A percentile compares a stretch with the other conserved stretches of the same genome.
Conservation (phyloP, 1,140 invertebrate species). For the Hycleus phaleratus region DNA sequence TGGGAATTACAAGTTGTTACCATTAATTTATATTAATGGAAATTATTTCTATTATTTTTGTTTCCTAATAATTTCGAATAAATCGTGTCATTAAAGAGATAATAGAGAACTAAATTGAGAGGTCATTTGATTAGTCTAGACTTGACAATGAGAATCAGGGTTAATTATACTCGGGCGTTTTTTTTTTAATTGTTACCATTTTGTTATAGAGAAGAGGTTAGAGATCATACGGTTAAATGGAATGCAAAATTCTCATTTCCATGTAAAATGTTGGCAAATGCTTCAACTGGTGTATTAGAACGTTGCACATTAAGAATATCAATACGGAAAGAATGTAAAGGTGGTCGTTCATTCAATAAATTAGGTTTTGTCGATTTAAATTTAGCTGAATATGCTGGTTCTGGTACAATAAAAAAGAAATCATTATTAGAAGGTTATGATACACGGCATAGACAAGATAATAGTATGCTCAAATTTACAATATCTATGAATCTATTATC, state of each 20-base stretch:
- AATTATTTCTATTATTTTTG: too few relatives aligned
- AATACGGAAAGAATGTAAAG: conserved; percentile 83
- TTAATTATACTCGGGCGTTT: too few relatives aligned
- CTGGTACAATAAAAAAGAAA: conserved; percentile 73
- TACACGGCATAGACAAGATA: conserved; percentile 82
- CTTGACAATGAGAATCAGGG: neutral
- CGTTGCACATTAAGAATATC: conserved; percentile 86
- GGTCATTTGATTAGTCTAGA: neutral
- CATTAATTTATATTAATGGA: too few relatives aligned
- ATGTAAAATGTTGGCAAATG: conserved; percentile 95
- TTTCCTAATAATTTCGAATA: too few relatives aligned
- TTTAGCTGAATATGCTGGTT: conserved; percentile 91
- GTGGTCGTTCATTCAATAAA: conserved; percentile 52
- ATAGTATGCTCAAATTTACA: conserved; percentile 86
- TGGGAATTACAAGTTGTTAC: too few relatives aligned
- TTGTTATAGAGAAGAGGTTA: conserved; percentile 78
- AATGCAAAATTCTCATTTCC: conserved; percentile 82
- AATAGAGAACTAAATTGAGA: neutral
- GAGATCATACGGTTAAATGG: conserved; percentile 90
- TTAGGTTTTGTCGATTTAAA: conserved; percentile 95
- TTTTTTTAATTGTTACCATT: conserved; percentile 17
- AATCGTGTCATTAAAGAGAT: too few relatives aligned
- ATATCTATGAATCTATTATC: conserved; percentile 90
- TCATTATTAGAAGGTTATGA: conserved; percentile 94
- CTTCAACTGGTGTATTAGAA: conserved; percentile 87